Evolutionary conservation across 2,888 invertebrate genomes (phyloP).

Genomic region (Eupithecia insigniata): DNA sequence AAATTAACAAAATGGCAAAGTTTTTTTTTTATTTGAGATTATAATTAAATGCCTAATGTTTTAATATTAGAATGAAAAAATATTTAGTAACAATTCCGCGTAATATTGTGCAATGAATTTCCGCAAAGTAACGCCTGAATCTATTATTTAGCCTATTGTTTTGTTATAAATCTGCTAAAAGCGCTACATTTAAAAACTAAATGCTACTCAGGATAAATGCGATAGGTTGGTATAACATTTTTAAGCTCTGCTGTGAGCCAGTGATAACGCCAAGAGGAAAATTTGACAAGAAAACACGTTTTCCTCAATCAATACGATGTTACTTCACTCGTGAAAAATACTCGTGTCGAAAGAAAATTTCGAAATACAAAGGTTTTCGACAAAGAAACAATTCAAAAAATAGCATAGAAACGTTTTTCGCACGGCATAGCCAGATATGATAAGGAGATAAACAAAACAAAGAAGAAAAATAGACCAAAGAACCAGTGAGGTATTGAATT

Average conservation of each 20-base stretch:
- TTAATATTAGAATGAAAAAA: no score
- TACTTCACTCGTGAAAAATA: conserved; percentile 9
- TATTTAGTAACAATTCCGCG: no score
- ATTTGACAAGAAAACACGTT: conserved; percentile 4
- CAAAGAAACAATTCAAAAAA: background rate
- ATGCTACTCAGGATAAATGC: background rate
- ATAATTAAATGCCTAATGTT: no score
- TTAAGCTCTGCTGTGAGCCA: background rate
- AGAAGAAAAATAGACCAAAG: background rate
- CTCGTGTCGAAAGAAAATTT: conserved; percentile 4
- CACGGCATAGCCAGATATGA: background rate
- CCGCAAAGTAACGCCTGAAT: no score
- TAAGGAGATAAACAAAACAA: background rate
- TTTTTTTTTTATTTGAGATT: no score
- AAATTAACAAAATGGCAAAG: no score
- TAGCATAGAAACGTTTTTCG: background rate
- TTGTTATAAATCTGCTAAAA: no score
- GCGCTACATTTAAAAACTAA: background rate
- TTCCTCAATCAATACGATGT: conserved; percentile 18
- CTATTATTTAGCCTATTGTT: no score
- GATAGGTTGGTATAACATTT: background rate
- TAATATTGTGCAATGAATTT: no score
- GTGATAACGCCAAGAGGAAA: conserved; percentile 4
- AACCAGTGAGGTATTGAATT: background rate
- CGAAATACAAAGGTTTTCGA: background rate